Evolutionary conservation across 2,888 invertebrate species (phyloP).

Genomic region (Drosophila gaucha): DNA sequence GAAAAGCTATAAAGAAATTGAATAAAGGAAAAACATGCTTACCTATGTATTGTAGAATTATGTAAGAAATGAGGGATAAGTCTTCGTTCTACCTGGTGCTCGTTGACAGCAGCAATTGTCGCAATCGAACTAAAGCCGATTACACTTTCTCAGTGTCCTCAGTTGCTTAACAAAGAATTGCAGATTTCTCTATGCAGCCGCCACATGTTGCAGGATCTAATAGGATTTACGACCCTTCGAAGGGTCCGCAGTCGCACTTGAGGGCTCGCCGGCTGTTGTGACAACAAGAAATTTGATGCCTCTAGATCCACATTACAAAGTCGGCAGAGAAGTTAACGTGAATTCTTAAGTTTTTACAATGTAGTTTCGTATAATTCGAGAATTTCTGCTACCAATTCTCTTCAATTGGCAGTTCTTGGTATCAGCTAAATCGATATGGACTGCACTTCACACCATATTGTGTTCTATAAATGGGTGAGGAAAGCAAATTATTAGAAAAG

Average conservation of each 20-base stretch:
- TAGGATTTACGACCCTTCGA: conserved; percentile 70
- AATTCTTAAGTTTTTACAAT: conserved; percentile 33
- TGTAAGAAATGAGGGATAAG: conserved; percentile 2
- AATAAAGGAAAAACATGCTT: background rate
- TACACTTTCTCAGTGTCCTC: conserved; percentile 19
- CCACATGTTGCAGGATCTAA: conserved; percentile 72
- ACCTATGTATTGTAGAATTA: background rate
- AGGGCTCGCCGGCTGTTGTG: conserved; percentile 63
- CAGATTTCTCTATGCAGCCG: conserved; percentile 28
- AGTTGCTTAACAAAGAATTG: conserved; percentile 13
- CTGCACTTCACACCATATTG: conserved; percentile 10
- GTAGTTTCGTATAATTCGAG: conserved; percentile 14
- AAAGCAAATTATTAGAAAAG: too few relatives aligned
- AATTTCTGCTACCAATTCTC: conserved; percentile 34
- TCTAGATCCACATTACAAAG: conserved; percentile 34
- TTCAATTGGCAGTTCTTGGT: conserved; percentile 29
- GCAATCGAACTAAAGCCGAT: conserved; percentile 64
- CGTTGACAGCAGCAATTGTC: conserved; percentile 64
- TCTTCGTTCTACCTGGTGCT: conserved; percentile 32
- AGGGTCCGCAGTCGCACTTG: conserved; percentile 25
- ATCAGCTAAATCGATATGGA: conserved; percentile 30
- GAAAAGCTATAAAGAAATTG: conserved; percentile 4
- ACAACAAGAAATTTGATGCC: conserved; percentile 69
- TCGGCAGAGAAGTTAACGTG: conserved; percentile 60
- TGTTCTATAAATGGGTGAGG: background rate